These are phyloP conservation scores for Myotis lucifugus DNA, from an alignment of 2,113 vertebrate species.

Conservation along the genomic window DNA sequence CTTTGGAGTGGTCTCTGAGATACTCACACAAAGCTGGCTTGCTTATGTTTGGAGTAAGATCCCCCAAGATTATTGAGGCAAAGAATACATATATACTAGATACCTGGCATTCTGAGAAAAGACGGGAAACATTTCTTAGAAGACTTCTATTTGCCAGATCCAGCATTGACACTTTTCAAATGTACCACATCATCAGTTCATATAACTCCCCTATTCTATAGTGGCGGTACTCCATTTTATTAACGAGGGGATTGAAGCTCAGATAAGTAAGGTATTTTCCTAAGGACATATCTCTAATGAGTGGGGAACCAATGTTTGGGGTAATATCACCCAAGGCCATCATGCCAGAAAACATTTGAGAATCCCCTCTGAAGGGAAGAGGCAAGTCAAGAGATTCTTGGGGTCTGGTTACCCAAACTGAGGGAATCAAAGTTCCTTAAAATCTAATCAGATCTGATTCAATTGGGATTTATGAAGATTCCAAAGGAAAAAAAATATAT, in stretches of 20 bases:
- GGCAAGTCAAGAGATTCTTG: neutral
- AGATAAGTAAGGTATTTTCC: neutral
- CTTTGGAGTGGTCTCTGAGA: neutral
- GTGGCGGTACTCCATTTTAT: neutral
- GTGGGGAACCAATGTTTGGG: neutral
- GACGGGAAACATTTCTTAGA: neutral
- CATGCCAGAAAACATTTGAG: neutral
- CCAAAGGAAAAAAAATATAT: neutral
- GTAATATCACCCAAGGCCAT: neutral
- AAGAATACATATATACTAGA: neutral
- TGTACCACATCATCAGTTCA: neutral
- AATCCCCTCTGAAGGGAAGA: neutral
- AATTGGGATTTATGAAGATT: neutral
- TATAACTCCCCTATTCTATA: neutral
- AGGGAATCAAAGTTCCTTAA: neutral
- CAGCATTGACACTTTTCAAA: neutral
- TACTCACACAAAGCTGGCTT: neutral
- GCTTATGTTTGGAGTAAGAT: neutral
- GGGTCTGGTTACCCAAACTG: neutral
- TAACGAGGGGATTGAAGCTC: neutral
- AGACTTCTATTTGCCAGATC: neutral
- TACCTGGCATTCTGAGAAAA: neutral
- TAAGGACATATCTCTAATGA: neutral
- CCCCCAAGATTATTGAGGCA: neutral
- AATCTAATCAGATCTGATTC: neutral